Base-by-base conservation (phyloP, 2,888 invertebrate species). In the Petrophora chlorosata region DNA sequence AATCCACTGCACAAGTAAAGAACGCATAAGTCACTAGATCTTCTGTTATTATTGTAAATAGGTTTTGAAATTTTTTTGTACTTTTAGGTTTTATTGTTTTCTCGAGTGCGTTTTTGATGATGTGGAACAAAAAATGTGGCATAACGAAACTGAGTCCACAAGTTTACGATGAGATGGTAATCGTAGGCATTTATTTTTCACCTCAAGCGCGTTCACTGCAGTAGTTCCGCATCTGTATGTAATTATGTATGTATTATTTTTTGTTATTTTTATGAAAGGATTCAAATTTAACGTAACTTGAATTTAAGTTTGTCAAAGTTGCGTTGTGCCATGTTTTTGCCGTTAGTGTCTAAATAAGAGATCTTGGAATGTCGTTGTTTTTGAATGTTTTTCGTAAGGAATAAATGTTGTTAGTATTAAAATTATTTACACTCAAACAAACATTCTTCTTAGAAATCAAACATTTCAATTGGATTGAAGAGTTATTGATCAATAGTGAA, bases 11-110 rank as follows among this genome's bases (percentile, higher is more conserved):
- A 15, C 35, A 47, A 16, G 17, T 14, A 12, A 35, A 30, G 5
- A 23, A 36, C 9, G 41, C 41, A 28, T 38, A 42, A 48, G 10
- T 43, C 14, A 25, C 5, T 13, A 34, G 15, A 17, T 36, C n/a
- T 12, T 35, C 13, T 7, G 14, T 22, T 29, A 42, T 38, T 14
- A 17, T 15, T 50, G 49, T 50, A 50, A 39, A 50, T 50, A 50
- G 39, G 22, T 34, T 43, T 41, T 28, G n/a, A n/a, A n/a, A n/a
- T 10, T 25, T 30, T 35, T 47, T 44, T 34, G 15, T 48, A 38
- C 8, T 13, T 40, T 29, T 40, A 23, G 13, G 8, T 48, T 23
- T 50, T 38, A 25, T 33, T 36, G 35, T 48, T 38, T 48, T 39
- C 7, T 35, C 33, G 47, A 28, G 42, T 49, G 42, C n/a, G 28